These are phyloP conservation scores for Corydoras sp. DNA, from an alignment of 2,113 vertebrate species.

Conservation along the genomic window DNA sequence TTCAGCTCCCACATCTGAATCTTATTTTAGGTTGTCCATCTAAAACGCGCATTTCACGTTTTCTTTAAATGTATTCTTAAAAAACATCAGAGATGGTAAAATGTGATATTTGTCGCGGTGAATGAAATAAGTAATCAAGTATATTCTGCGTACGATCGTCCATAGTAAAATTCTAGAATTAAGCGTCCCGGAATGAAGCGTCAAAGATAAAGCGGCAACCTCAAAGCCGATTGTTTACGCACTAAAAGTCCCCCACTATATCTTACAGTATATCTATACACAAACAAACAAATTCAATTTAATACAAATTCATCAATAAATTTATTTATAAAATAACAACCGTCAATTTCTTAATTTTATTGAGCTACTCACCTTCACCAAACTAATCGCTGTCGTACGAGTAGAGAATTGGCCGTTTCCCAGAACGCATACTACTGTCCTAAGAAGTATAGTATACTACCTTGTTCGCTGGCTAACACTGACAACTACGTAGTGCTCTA, in stretches of 20 bases:
- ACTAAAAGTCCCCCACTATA: conserved; percentile 4
- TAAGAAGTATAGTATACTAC: neutral
- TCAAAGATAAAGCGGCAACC: conserved; percentile 16
- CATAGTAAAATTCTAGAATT: conserved; percentile 35
- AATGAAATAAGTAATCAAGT: neutral
- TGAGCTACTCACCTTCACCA: conserved; percentile 6
- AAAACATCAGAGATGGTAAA: no score
- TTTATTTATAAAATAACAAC: neutral
- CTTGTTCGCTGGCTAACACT: neutral
- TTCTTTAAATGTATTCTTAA: no score
- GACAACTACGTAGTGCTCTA: neutral
- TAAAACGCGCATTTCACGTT: no score
- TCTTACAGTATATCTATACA: neutral
- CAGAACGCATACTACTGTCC: neutral
- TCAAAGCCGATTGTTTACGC: neutral
- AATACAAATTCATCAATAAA: neutral
- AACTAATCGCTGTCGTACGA: neutral
- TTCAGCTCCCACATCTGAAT: no score
- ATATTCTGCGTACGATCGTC: conserved; percentile 10
- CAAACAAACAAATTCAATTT: neutral
- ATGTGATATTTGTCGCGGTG: no score
- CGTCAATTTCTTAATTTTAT: neutral
- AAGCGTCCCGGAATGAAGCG: conserved; percentile 36
- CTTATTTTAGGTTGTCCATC: no score
- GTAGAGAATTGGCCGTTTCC: neutral